Evolutionary conservation across 2,888 invertebrate species (phyloP), one percentile per base, ranked within the genome.

Genomic region (Pseudoips prasinana): DNA sequence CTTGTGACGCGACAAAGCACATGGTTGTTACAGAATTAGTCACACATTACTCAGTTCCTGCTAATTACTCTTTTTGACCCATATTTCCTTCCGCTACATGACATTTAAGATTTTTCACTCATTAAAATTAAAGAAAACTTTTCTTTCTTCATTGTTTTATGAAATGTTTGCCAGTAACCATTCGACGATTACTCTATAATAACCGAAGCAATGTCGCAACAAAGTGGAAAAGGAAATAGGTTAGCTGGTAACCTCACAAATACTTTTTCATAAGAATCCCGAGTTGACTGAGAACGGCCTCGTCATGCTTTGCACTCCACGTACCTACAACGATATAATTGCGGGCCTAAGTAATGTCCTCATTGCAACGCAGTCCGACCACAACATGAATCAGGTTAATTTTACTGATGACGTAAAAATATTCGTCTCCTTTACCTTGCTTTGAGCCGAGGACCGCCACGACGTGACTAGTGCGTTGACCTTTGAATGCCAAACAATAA

Each of bases 391-490:
- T 75, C 68, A 68, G 62, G 70, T 69, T 80, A 78, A 78, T 73
- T 80, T 70, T 58, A 73, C 69, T 67, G 82, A 74, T 84, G 84
- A 84, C 80, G 81, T 63, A 59, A 59, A 66, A 61, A 55, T 55
- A 38, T 54, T 59, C 55, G 35, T 43, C 51, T 54, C 52, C 52
- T 54, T 60, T 66, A 66, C 58, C 53, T 62, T 71, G 72, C 53
- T 79, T 79, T 80, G 79, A 74, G 73, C 72, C 66, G 68, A 65
- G 58, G 53, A 58, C 57, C 57, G 54, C 46, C 53, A 54, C 57
- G 56, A 66, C 71, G n/a, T n/a, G n/a, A 57, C 64, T 69, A 73
- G 82, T 65, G 53, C 84, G 54, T 79, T 83, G 81, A 84, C 78
- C 84, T 73, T 63, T 72, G 58, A 72, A 71, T 78, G 70, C 68